Base-by-base conservation (phyloP, 2,888 invertebrate species). In the Drosophila putrida region DNA sequence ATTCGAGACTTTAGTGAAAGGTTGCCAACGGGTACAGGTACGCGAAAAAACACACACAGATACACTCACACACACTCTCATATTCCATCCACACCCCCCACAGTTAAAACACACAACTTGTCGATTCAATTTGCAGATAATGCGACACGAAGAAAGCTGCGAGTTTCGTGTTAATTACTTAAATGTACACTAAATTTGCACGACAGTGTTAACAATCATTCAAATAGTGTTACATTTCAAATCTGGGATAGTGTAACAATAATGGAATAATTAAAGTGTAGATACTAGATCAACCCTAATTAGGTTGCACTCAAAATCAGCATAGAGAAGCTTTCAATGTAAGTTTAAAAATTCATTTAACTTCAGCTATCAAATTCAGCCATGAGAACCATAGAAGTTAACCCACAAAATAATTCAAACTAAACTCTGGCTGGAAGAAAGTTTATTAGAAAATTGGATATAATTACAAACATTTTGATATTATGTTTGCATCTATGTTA, bases 121-220 rank as follows among this genome's bases (percentile, higher is more conserved):
- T 68, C 77, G 72, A 72, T 65, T 76, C 68, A 76, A 76, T 77
- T 75, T 63, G 36, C 63, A 75, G 69, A 63, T 75, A 76, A 73
- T 57, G 47, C 64, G 58, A 68, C 61, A 39, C 43, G 54, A 68
- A 73, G 78, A 73, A 78, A 78, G 74, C 78, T 49, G 27, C 38
- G 53, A 57, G 36, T 53, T 61, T 71, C 75, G 39, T 41, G 73
- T 64, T 77, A 77, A 76, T 59, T 75, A 60, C 49, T 59, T 60
- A 67, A 73, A 60, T 49, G 43, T 54, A 58, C 57, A 41, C 11
- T 10, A 38, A 67, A 71, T 76, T 75, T 35, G 59, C 66, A 76
- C 43, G 9, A 31, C 49, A 50, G 59, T 72, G 78, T 64, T 59
- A 72, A 75, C 36, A 35, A 15, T 15, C 33, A 47, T 51, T 64